Evolutionary conservation across 2,797 vertebrate genomes (phyloP).

Genomic region (Hypotaenidia okinawae): DNA sequence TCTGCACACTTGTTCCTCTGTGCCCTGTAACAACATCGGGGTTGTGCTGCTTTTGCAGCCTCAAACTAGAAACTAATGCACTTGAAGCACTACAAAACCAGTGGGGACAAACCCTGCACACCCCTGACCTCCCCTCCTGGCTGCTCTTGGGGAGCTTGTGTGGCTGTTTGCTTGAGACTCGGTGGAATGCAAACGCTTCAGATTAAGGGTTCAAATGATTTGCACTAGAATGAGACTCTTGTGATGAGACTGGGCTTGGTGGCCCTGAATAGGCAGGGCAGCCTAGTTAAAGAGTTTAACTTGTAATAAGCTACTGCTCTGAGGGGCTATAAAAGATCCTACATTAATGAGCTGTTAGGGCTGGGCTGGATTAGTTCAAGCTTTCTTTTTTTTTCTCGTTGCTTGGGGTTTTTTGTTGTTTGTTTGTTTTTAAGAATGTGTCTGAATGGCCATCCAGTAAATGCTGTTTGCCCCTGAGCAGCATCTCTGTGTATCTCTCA

Average conservation of each 20-base stretch:
- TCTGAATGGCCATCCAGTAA: not conserved
- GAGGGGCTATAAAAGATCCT: not conserved
- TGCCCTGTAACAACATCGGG: not conserved
- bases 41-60: not conserved
- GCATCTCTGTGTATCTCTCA: not conserved
- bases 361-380: not conserved
- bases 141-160: not conserved
- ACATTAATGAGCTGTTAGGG: not conserved
- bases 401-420: too few species aligned
- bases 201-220: slow-evolving; percentile 54
- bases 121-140: not conserved
- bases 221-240: slow-evolving; percentile 43
- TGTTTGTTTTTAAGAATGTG: not conserved
- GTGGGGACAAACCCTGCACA: not conserved
- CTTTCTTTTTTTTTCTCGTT: not conserved
- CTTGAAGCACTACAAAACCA: not conserved
- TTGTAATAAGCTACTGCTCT: not conserved
- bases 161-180: slow-evolving; percentile 44
- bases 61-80: not conserved
- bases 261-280: not conserved
- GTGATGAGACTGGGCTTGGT: not conserved
- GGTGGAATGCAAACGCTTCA: slow-evolving; percentile 42
- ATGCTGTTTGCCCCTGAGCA: not conserved
- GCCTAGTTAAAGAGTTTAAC: not conserved
- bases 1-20: not conserved